Evolutionary conservation across 2,113 vertebrate species (phyloP), one percentile per base, ranked within the genome.

Genomic region (Poecilia latipinna): DNA sequence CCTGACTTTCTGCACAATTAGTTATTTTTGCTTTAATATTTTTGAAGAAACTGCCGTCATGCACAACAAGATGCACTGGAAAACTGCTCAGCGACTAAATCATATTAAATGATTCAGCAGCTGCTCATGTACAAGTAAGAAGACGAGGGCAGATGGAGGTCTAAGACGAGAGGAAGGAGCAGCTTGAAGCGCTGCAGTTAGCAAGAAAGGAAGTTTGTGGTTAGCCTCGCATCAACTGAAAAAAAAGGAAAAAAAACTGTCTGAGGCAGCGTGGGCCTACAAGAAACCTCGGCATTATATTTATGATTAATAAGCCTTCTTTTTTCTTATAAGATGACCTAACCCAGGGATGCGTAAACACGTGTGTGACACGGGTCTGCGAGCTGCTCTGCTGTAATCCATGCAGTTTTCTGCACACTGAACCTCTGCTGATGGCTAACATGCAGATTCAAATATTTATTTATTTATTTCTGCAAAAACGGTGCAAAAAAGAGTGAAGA

Each of bases 141-240:
- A 1, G 15, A 61, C 10, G 0, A 12, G 24, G 44, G 51, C 68
- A 28, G 44, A 37, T 28, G 3, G 65, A 54, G 66, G 31, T 75
- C 73, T 76, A 1, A 68, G 48, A 8, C 24, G 29, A 42, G 44
- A 62, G 42, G 82, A 81, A 83, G 71, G 2, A 82, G 83, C 86
- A 88, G 85, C 83, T 4, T n/a, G 51, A 79, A 83, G 51, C 76
- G 13, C 57, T 74, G 87, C 83, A 83, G 26, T 4, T 24, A 75
- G 71, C 77, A 69, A 19, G 66, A 80, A 24, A 85, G 91, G 91
- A 92, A 92, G 87, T 89, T 32, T 89, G 85, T 15, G 87, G 90
- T 90, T 72, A 65, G 37, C 69, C 35, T 79, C n/a, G 35, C 64
- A 81, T 82, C 33, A 86, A 70, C 80, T 73, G 77, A 69, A 79